Evolutionary conservation across 2,888 invertebrate species (phyloP), one percentile per base, ranked within the genome.

Genomic region (Yponomeuta malinellus): DNA sequence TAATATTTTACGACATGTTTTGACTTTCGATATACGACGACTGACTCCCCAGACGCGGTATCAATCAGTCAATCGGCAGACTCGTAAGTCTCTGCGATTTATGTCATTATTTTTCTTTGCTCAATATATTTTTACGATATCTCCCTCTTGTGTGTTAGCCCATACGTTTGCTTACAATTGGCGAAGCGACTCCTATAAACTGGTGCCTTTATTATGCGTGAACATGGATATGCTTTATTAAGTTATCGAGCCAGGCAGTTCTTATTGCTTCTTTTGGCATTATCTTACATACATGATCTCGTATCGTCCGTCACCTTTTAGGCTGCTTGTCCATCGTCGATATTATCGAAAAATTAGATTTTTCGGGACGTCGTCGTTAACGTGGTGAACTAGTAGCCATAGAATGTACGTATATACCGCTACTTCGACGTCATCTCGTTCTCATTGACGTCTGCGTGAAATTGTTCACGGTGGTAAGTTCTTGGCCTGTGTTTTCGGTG

Each of bases 101-200:
- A 59, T 59, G 15, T 15, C 52, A 59, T 9, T 15, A 43, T 48
- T 67, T 86, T 83, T 81, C 83, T 81, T 83, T 83, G 29, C 80
- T 81, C 83, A 80, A 79, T 85, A 79, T 79, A 82, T 80, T 83
- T 83, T 85, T 84, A 85, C 79, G 83, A 83, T 84, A 83, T 81
- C 81, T 33, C 23, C 76, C 73, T 70, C 43, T 63, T n/a, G n/a
- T 43, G 63, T 70, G 63, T 10, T 63, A 69, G 52, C 23, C 52
- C 29, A 67, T 43, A 48, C 5, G 29, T 5, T 43, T 52, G 9
- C 33, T 12, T 33, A 63, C 52, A 31, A 31, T 69, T 52, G 63
- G 63, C 31, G 52, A 69, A 69, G 33, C 69, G 29, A 59, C 37
- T 29, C 23, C 69, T 15, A 43, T 23, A 68, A 59, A 33, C 9